Evolutionary conservation across 2,888 invertebrate genomes (phyloP), one percentile per base, ranked within the genome.

Genomic region (Dicyrtoma fusca): DNA sequence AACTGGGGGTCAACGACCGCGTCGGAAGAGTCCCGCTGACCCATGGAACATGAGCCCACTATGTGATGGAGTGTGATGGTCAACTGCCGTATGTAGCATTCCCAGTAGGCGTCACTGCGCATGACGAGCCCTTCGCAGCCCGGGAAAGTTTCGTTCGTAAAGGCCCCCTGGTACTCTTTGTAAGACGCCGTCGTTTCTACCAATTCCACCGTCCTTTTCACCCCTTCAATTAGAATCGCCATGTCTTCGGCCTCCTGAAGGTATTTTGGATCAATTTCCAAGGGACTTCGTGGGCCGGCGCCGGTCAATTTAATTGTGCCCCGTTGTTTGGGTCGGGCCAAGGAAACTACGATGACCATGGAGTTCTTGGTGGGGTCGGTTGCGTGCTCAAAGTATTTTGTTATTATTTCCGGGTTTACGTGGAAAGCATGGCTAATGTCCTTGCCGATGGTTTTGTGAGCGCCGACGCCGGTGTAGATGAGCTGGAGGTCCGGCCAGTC

Each of bases 61-160:
- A 89, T 88, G 82, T 90, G 90, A 81, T 91, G 90, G 71, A 91
- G 88, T 0, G 89, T 90, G 74, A 89, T 88, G 0, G 90, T 88
- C 77, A 89, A 87, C 83, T 88, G 87, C 14, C 71, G 59, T 11
- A 80, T 84, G 25, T 88, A 88, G 82, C 90, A 90, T 68, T 88
- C 86, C 89, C 89, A 90, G 81, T 89, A 90, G 47, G 85, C 86
- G 77, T 89, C 88, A 0, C 86, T 85, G 57, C 85, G 86, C 77
- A 88, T 89, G 0, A 63, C 71, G 8, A 74, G 44, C 14, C 72
- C 57, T 59, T 78, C 79, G 64, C 81, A 81, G 4, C 79, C 81
- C 1, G 77, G 76, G 21, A 79, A 74, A 11, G 57, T 65, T 11
- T 72, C 72, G 14, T 44, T 51, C 10, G 75, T 77, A 45, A 74